phyloP scores from a whole-genome alignment of 1,140 invertebrate species.

The Pogonomyrmex californicus region DNA sequence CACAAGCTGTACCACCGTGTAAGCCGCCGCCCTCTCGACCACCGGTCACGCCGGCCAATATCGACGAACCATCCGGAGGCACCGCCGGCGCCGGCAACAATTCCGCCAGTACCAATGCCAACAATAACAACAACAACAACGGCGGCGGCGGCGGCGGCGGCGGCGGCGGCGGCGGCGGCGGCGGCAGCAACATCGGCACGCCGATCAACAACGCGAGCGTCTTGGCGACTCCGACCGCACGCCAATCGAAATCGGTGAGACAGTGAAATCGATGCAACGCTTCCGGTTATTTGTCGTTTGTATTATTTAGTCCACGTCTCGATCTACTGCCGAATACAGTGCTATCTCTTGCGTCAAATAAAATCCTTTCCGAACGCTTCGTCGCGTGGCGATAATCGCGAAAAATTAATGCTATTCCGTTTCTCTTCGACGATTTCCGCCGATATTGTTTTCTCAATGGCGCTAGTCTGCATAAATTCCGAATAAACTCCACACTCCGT shows the following conservation, averaged over 20 bases:
- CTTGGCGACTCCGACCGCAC: constrained; percentile 78
- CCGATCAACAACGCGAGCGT: constrained; percentile 81
- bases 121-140: constrained; percentile 67
- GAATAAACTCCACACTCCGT: neutral
- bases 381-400: neutral
- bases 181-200: constrained; percentile 70
- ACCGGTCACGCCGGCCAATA: constrained; percentile 78
- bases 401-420: constrained; percentile 5
- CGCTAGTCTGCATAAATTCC: neutral
- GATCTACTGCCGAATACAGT: neutral
- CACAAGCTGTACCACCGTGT: constrained; percentile 80
- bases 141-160: constrained; percentile 71
- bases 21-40: constrained; percentile 82
- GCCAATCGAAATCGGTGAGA: constrained; percentile 80
- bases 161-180: constrained; percentile 72
- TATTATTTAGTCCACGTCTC: neutral
- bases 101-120: constrained; percentile 57
- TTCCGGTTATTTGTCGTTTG: neutral
- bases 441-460: neutral
- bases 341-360: neutral
- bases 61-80: constrained; percentile 76
- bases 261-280: neutral
- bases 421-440: neutral
- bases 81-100: constrained; percentile 65
- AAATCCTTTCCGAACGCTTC: neutral